Base-by-base conservation (phyloP, 2,113 vertebrate genomes). In the Rhinichthys klamathensis region DNA sequence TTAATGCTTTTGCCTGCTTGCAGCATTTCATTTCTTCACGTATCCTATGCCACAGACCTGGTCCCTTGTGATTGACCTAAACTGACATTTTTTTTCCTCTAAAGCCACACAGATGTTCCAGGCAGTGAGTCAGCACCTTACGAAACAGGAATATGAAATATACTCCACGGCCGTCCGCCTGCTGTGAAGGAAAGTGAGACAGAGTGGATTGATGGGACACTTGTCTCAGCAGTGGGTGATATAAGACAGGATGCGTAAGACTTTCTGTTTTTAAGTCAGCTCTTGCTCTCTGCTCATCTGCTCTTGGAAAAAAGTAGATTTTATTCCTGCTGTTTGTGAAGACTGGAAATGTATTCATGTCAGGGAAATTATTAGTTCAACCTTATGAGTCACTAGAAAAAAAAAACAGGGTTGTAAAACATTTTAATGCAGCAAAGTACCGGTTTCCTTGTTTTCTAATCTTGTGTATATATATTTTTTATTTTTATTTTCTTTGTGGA, bases 41-140 rank as follows among this genome's bases (percentile, higher is more conserved):
- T 27, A 46, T 25, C n/a, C 58, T 46, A 80, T 27, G n/a, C 58
- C 38, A 30, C 38, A 80, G n/a, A 63, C 60, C 7, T 10, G 56
- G 23, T 61, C 76, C 56, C 56, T 60, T 41, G 58, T 46, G 78
- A 80, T 6, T 27, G n/a, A 80, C 60, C 60, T 23, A 44, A 65
- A 65, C 78, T 63, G 58, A 80, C 25, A 27, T 63, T 25, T 80
- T 25, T 60, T 80, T 63, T 6, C 25, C 38, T 46, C 78, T 46
- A 38, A 41, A 83, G 70, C 69, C 41, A 38, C 82, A 70, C 86
- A 82, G 70, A 87, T 87, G 85, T 89, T 85, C 82, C 85, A 84
- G 82, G 8, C 46, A 56, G 82, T 84, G 72, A 73, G 54, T 84
- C 85, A 84, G 85, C 61, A 80, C 46, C 82, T 82, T 85, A 61